Percentiles rank a stretch among this genome's conserved stretches.
These are phyloP conservation scores for Pristionchus fissidentatus DNA, from an alignment of 2,888 invertebrate species.

Conservation along the genomic window DNA sequence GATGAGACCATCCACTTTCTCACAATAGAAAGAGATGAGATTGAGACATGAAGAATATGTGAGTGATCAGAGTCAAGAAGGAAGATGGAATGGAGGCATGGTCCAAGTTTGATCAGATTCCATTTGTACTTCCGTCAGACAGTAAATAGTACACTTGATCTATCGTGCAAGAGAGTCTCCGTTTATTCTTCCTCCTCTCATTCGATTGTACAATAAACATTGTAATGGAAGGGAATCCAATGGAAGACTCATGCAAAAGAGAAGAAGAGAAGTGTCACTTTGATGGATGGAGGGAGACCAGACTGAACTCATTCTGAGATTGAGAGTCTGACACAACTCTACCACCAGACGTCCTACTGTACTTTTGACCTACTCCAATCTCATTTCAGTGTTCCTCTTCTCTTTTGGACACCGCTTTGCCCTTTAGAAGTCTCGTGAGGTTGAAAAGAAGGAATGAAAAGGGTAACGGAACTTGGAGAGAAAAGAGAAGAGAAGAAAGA, in stretches of 20 bases:
- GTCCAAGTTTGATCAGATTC: too few species aligned
- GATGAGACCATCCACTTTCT: not conserved
- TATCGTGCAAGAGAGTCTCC: not conserved
- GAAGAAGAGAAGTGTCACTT: constrained; percentile 10
- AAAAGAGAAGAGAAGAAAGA: constrained; percentile 8
- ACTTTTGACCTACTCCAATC: too few species aligned
- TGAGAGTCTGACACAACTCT: not conserved
- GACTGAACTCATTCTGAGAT: not conserved
- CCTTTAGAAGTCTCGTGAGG: not conserved
- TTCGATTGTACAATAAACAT: constrained; percentile 14
- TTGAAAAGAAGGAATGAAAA: not conserved
- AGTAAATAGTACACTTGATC: not conserved
- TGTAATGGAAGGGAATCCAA: constrained; percentile 11
- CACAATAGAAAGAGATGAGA: not conserved
- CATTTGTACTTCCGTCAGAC: not conserved
- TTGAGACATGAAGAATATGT: not conserved
- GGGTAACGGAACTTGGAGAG: not conserved
- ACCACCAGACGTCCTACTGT: too few species aligned
- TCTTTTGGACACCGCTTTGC: not conserved
- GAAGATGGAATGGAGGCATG: too few species aligned
- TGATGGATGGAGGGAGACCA: constrained; percentile 19
- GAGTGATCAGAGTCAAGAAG: too few species aligned
- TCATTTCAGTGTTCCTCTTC: not conserved
- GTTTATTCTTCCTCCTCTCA: constrained; percentile 20
- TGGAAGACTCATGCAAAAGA: not conserved